Evolutionary conservation across 2,113 vertebrate species (phyloP), one percentile per base, ranked within the genome.

Genomic region (Azemiops feae): DNA sequence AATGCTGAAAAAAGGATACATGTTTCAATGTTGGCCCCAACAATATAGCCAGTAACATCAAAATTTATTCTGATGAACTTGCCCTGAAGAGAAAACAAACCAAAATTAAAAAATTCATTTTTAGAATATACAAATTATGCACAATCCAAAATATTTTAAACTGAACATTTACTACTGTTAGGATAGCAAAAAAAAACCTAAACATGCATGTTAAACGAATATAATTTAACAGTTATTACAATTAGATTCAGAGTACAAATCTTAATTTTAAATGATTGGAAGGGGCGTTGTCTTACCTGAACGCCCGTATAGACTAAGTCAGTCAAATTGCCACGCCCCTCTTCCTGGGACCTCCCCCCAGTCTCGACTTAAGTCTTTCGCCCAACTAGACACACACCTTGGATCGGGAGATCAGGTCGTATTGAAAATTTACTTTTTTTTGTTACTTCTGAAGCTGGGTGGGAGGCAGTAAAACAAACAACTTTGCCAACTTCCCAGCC

Each of bases 1-100:
- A 43, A 52, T 81, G 23, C 54, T 93, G 53, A 96, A 95, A 91
- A 85, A 60, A 99, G 98, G 99, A 99, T 99, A 99, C 99, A 99
- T 18, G 99, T 99, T 98, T 99, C 99, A 94, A 99, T 99, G 96
- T 99, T 99, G 98, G 99, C 99, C 94, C 99, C 99, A 69, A 99
- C 99, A 10, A 99, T 99, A 96, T 99, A 99, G 94, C 99, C 99
- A 5, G 99, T 99, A 94, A 99, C 99, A 95, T 99, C 99, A 89
- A 99, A 99, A 97, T 99, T 99, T 97, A 99, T 99, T 93, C 99
- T 98, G 97, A 99, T 99, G 97, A 99, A 99, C 95, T 99, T 99
- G 89, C 99, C 99, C 99, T 99, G 97, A 11, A 96, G 95, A 88
- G n/a, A 94, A 96, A 95, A 93, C 87, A 91, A 94, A 88, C 9